These are phyloP conservation scores for Agapetus fuscipes DNA, from an alignment of 2,888 invertebrate genomes.

Conservation along the genomic window DNA sequence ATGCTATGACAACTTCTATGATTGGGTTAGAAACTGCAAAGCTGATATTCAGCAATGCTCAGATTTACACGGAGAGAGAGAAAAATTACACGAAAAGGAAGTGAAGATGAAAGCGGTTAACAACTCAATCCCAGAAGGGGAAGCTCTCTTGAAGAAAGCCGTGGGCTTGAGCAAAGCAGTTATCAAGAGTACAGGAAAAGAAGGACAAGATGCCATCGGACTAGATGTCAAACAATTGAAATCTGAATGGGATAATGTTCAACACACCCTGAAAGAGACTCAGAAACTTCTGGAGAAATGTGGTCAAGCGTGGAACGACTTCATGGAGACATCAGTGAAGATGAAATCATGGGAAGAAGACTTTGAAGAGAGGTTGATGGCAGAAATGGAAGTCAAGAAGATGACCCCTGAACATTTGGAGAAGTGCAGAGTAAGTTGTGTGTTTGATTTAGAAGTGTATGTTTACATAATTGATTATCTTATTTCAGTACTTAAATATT, in stretches of 20 bases:
- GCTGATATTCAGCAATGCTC: slow-evolving; percentile 77
- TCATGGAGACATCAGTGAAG: slow-evolving; percentile 59
- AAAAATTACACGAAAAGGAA: slow-evolving; percentile 65
- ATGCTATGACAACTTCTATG: slow-evolving; percentile 69
- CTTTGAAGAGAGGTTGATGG: slow-evolving; percentile 54
- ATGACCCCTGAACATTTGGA: slow-evolving; percentile 71
- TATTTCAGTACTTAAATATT: background rate
- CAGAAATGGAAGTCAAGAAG: slow-evolving; percentile 59
- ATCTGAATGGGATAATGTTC: slow-evolving; percentile 73
- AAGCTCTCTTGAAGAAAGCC: slow-evolving; percentile 61
- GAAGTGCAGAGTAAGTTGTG: slow-evolving; percentile 55
- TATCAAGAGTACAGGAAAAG: slow-evolving; percentile 65
- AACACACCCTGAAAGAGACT: slow-evolving; percentile 66
- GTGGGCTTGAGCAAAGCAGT: slow-evolving; percentile 66
- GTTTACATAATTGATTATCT: background rate
- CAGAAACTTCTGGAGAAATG: slow-evolving; percentile 67
- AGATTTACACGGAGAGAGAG: slow-evolving; percentile 82
- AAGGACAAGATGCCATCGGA: slow-evolving; percentile 72
- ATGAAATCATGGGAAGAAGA: slow-evolving; percentile 68
- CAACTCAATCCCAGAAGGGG: slow-evolving; percentile 59
- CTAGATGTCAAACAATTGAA: slow-evolving; percentile 75
- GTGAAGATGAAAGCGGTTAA: slow-evolving; percentile 62
- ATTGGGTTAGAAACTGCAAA: slow-evolving; percentile 74
- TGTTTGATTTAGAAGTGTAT: slow-evolving; percentile 1
- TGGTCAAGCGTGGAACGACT: slow-evolving; percentile 72